These are phyloP conservation scores for Tinea trinotella DNA, from an alignment of 2,888 invertebrate genomes.

Conservation along the genomic window DNA sequence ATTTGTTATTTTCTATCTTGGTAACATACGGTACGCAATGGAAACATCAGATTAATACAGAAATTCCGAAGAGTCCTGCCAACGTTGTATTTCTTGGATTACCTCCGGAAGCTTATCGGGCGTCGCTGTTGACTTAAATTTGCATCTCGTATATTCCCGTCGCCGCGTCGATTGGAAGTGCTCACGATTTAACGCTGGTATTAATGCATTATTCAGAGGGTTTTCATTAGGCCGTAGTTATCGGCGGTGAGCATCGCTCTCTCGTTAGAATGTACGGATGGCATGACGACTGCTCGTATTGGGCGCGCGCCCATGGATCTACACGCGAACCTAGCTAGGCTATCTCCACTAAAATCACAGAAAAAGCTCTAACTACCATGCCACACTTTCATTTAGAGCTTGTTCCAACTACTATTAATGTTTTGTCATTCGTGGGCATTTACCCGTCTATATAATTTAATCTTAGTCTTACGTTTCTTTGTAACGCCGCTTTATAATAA, in stretches of 20 bases:
- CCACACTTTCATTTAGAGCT: slow-evolving; percentile 1
- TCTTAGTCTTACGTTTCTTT: not conserved
- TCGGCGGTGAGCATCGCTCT: slow-evolving; percentile 62
- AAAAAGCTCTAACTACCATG: not conserved
- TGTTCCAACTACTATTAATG: slow-evolving; percentile 7
- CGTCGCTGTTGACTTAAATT: slow-evolving; percentile 58
- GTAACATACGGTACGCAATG: slow-evolving; percentile 29
- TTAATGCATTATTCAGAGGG: slow-evolving; percentile 71
- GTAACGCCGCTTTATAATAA: not conserved
- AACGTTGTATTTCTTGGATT: slow-evolving; percentile 45
- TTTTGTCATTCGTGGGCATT: slow-evolving; percentile 7
- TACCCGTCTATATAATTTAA: not conserved
- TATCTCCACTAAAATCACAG: slow-evolving; percentile 31
- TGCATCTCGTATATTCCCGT: slow-evolving; percentile 64
- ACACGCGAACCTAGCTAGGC: slow-evolving; percentile 36
- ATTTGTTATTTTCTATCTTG: slow-evolving; percentile 34
- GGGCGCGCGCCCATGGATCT: slow-evolving; percentile 29
- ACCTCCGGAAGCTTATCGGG: slow-evolving; percentile 54
- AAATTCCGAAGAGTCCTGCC: slow-evolving; percentile 29
- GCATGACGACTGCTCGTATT: slow-evolving; percentile 66
- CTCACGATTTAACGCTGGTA: slow-evolving; percentile 71
- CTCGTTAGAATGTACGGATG: slow-evolving; percentile 70
- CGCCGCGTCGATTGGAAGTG: slow-evolving; percentile 58
- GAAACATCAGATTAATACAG: slow-evolving; percentile 38
- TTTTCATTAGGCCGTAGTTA: slow-evolving; percentile 68